Base-by-base conservation (phyloP, 2,113 vertebrate genomes). In the Larimichthys polyactis region DNA sequence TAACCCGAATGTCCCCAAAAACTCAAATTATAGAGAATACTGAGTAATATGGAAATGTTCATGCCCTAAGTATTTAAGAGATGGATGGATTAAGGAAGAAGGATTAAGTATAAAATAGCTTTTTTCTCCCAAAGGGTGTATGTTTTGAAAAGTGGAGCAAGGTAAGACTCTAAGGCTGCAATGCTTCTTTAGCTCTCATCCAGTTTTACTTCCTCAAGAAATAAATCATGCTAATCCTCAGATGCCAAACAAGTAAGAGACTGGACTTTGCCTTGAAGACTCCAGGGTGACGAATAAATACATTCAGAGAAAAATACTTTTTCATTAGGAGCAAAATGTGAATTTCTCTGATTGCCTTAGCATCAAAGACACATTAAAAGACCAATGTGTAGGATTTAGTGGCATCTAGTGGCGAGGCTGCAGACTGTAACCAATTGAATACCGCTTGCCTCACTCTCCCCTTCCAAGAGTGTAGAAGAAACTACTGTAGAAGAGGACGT, bases 181-280 rank as follows among this genome's bases (percentile, higher is more conserved):
- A 40, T 66, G 65, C 44, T 57, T 65, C 71, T 6, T 65, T 43
- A 80, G 71, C 64, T 64, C 65, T 79, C 55, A 78, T 62, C 63
- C 29, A 67, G 44, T 74, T 62, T 81, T 82, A 87, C 78, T 81
- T 86, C 86, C 43, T 44, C 4, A 7, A 77, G 64, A 88, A 93
- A 92, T 84, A 86, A 87, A 84, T 88, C 78, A 81, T 82, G 82
- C 85, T 76, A 94, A 89, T 83, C 82, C 79, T 84, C 57, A 36
- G 57, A 24, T 32, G 72, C 62, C 59, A 84, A 88, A 67, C 77
- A 79, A 86, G 36, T 44, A 68, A 81, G 57, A 79, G 75, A 65
- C 44, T 44, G 68, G 70, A 85, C 74, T 75, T 60, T 44, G 27
- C 69, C 80, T 54, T 86, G 65, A 88, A 85, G 65, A 57, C 66